These are phyloP conservation scores for Pelochelys cantorii DNA, from an alignment of 2,797 vertebrate genomes.

Conservation along the genomic window DNA sequence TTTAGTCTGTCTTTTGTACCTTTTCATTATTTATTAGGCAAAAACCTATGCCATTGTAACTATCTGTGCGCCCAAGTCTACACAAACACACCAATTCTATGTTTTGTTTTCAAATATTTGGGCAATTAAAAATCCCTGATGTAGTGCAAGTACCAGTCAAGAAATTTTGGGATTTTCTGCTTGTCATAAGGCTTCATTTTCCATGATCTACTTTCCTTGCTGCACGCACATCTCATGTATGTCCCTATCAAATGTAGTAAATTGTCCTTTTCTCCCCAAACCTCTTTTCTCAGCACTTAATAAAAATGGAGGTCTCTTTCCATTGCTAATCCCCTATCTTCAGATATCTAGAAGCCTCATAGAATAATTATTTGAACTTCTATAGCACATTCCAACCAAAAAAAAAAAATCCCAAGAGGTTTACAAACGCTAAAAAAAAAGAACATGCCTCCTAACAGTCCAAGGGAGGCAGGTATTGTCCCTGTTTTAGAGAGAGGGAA, in stretches of 20 bases:
- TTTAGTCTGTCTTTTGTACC: neutral
- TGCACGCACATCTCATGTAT: neutral
- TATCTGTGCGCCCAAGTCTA: neutral
- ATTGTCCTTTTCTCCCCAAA: neutral
- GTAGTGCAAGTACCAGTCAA: neutral
- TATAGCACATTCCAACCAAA: neutral
- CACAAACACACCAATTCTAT: neutral
- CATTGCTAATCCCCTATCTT: neutral
- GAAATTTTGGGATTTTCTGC: neutral
- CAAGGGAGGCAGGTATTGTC: neutral
- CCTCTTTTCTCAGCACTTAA: neutral
- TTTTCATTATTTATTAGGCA: neutral
- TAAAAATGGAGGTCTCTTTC: neutral
- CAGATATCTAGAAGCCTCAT: neutral
- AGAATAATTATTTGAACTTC: neutral
- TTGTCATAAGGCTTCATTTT: neutral
- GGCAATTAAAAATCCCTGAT: neutral
- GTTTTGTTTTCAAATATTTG: slow-evolving; percentile 19
- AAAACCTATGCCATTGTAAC: neutral
- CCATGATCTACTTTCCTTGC: neutral
- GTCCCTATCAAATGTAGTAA: neutral
- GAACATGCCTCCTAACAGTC: neutral
- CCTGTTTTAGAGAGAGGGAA: neutral
- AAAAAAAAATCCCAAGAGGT: neutral
- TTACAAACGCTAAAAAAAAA: neutral